Base-by-base conservation (phyloP, 2,888 invertebrate genomes). In the Acronicta psi region DNA sequence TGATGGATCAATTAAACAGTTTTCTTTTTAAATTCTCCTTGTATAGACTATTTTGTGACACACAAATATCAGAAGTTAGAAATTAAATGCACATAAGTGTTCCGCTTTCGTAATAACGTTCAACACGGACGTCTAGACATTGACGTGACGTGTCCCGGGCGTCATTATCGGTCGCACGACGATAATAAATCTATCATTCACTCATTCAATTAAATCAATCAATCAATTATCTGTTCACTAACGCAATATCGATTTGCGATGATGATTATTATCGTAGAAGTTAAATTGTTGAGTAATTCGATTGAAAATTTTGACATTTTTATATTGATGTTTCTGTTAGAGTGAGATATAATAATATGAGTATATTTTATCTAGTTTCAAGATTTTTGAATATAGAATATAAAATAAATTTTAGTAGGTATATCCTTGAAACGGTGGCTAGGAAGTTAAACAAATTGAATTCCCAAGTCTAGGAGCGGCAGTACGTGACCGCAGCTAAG, bases 111-210 rank as follows among this genome's bases (percentile, higher is more conserved):
- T 31, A 41, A 18, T 51, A 31, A 11, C 16, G 13, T 58, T 58
- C 38, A 64, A 74, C 65, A 69, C 31, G 66, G 49, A 63, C 58
- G 54, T 62, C 56, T 69, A 54, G 55, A 61, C 60, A 58, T 64
- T 67, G 74, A 76, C 66, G 64, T 60, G 69, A 69, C 63, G 75
- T 69, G 73, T 63, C 68, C 54, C 62, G 34, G 10, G 54, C 61
- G 56, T 60, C 62, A 61, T 54, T 76, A 69, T 74, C 59, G 56
- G 57, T 61, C 69, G 57, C 63, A 63, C 53, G 54, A 62, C 51
- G 50, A 55, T 60, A 72, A 76, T 75, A 72, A 76, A 74, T 76
- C 76, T 69, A 62, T 74, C 77, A 59, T 51, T 69, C 60, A 74
- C 36, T 54, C 51, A 41, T 57, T 57, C 60, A 72, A 76, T 76